Conservation (phyloP, 1,140 invertebrate species). For the Asobara japonica region DNA sequence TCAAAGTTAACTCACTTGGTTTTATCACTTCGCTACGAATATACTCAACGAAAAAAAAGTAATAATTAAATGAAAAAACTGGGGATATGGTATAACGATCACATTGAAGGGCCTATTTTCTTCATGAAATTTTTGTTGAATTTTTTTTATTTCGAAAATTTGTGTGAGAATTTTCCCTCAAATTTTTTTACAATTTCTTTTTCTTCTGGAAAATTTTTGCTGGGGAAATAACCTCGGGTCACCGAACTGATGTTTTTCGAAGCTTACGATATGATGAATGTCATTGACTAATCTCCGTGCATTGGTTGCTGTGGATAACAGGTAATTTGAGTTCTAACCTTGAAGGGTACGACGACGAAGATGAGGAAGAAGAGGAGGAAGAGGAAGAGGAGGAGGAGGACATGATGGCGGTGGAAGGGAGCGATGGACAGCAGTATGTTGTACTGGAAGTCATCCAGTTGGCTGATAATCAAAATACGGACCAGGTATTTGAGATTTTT, state of each 20-base stretch:
- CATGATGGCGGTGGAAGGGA: slow-evolving; percentile 75
- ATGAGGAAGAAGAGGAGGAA: slow-evolving; percentile 69
- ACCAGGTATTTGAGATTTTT: slow-evolving; percentile 49
- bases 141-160: too few relatives aligned
- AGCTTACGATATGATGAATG: slow-evolving; percentile 62
- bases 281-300: slow-evolving; percentile 64
- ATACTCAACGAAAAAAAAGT: too few relatives aligned
- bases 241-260: slow-evolving; percentile 35
- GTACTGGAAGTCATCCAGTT: slow-evolving; percentile 87
- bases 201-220: too few relatives aligned
- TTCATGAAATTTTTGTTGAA: too few relatives aligned
- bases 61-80: too few relatives aligned
- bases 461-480: slow-evolving; percentile 72
- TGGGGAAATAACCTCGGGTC: too few relatives aligned
- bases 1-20: too few relatives aligned
- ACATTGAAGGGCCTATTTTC: too few relatives aligned
- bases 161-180: too few relatives aligned
- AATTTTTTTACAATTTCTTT: too few relatives aligned
- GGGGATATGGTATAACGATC: too few relatives aligned
- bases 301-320: slow-evolving; percentile 59
- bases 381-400: slow-evolving; percentile 68
- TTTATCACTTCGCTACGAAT: too few relatives aligned
- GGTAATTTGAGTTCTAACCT: slow-evolving; percentile 65
- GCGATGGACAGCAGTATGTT: slow-evolving; percentile 86
- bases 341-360: slow-evolving; percentile 70